Conservation (phyloP, 1,140 invertebrate genomes). For the Bombus polaris region DNA sequence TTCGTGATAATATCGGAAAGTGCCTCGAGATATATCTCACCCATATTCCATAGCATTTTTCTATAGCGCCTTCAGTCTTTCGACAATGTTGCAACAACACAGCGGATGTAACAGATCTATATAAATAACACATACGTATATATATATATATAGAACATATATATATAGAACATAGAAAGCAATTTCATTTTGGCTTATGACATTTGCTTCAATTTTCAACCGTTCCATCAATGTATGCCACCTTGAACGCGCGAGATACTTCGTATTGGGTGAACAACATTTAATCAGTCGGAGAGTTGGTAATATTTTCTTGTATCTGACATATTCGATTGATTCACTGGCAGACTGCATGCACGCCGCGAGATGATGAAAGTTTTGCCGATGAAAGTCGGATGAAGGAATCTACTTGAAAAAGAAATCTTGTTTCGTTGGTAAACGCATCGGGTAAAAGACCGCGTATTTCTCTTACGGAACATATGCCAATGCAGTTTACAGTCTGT, state of each 20-base stretch:
- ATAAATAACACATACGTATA: no score
- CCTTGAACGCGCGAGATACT: neutral
- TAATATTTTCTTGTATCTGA: neutral
- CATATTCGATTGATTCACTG: neutral
- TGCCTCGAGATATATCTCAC: neutral
- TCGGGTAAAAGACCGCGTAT: neutral
- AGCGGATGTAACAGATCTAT: neutral
- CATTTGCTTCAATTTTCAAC: neutral
- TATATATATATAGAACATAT: no score
- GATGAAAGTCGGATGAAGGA: neutral
- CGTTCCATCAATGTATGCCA: neutral
- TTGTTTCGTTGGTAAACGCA: slow-evolving; percentile 17
- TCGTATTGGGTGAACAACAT: neutral
- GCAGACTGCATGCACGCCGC: neutral
- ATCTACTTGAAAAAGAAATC: neutral
- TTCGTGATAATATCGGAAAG: neutral
- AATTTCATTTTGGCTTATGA: neutral
- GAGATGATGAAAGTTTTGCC: neutral
- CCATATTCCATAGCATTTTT: neutral
- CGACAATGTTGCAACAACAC: neutral
- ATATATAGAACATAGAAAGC: neutral
- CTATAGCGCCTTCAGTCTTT: neutral
- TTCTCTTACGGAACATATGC: neutral
- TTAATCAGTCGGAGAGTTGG: neutral
- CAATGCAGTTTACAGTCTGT: neutral